These are phyloP conservation scores for Cheilosia soror DNA, from an alignment of 2,888 invertebrate genomes.

Conservation along the genomic window DNA sequence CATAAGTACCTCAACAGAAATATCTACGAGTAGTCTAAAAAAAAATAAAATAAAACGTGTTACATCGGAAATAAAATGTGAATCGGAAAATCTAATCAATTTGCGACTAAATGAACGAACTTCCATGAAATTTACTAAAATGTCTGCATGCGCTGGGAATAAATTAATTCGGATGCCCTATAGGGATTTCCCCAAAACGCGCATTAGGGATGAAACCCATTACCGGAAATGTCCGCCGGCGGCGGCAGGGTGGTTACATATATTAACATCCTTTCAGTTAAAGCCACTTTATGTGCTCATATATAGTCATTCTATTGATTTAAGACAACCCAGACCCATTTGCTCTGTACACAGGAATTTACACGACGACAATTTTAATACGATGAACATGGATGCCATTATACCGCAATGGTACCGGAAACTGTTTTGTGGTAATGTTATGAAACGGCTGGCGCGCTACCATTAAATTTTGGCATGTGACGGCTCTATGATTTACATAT, in stretches of 20 bases:
- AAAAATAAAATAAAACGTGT: neutral
- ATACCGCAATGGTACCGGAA: slow-evolving; percentile 45
- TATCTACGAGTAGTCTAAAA: neutral
- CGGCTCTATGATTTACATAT: no score
- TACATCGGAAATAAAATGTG: neutral
- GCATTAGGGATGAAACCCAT: neutral
- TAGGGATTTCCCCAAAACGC: neutral
- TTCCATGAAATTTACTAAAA: neutral
- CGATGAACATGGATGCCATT: slow-evolving; percentile 24
- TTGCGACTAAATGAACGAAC: neutral
- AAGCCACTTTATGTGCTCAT: slow-evolving; percentile 1
- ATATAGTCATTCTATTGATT: slow-evolving; percentile 42
- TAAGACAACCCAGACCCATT: neutral
- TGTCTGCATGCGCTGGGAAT: neutral
- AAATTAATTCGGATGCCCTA: neutral
- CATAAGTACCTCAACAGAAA: no score
- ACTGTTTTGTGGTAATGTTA: slow-evolving; percentile 48
- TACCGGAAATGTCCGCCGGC: neutral
- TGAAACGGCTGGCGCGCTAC: slow-evolving; percentile 8
- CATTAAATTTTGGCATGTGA: slow-evolving; percentile 10
- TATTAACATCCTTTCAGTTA: neutral
- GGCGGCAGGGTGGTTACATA: neutral
- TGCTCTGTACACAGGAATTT: slow-evolving; percentile 1
- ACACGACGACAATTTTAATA: slow-evolving; percentile 33
- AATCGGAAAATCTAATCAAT: neutral